A percentile compares a stretch with the other conserved stretches of the same genome.
These are phyloP conservation scores for Drosophila busckii DNA, from an alignment of 1,140 invertebrate species.

Conservation along the genomic window DNA sequence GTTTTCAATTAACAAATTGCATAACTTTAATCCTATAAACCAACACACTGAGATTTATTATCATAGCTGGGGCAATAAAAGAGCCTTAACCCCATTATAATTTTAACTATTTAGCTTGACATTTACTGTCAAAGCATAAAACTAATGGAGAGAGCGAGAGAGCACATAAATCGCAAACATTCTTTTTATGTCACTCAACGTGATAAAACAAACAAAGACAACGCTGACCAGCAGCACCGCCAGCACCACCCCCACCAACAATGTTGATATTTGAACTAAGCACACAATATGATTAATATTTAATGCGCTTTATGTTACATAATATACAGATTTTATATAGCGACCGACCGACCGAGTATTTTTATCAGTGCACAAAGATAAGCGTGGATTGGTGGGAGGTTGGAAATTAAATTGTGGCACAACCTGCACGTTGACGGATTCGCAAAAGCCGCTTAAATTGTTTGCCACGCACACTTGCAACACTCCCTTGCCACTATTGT, in stretches of 20 bases:
- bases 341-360: no score
- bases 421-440: constrained; percentile 54
- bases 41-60: no score
- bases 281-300: constrained; percentile 73
- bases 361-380: constrained; percentile 35
- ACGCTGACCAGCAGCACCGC: no score
- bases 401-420: background rate
- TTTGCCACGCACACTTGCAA: constrained; percentile 24
- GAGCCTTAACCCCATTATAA: no score
- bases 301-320: constrained; percentile 47
- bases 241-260: constrained; percentile 44
- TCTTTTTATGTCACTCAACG: constrained; percentile 4
- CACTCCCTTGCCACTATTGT: background rate
- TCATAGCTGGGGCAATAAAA: no score
- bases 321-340: constrained; percentile 36
- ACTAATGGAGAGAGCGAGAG: no score
- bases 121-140: no score
- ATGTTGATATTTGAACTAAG: constrained; percentile 58
- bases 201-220: constrained; percentile 34
- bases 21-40: no score
- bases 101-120: no score
- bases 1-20: no score
- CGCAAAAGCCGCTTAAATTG: constrained; percentile 70
- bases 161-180: no score
- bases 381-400: background rate